These are phyloP conservation scores for Ochlodes sylvanus DNA, from an alignment of 2,888 invertebrate genomes.

Conservation along the genomic window DNA sequence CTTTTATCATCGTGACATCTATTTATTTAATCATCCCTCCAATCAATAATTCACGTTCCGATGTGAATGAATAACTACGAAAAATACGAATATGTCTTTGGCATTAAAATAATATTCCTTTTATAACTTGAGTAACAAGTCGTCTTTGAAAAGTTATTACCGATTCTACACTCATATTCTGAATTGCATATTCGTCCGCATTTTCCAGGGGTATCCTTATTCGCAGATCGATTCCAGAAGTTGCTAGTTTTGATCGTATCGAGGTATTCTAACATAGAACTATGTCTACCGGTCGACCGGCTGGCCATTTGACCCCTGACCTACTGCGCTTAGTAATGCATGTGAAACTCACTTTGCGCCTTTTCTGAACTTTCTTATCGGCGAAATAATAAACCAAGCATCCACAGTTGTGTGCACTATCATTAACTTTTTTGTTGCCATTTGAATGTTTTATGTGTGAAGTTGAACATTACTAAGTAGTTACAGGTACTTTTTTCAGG, in stretches of 20 bases:
- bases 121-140: conserved; percentile 10
- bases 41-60: not conserved
- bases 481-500: not conserved
- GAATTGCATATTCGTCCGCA: conserved; percentile 13
- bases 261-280: conserved; percentile 22
- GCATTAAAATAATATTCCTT: too few species aligned
- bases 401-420: not conserved
- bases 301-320: conserved; percentile 27
- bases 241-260: conserved; percentile 31
- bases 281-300: conserved; percentile 32
- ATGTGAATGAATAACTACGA: too few species aligned
- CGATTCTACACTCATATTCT: conserved; percentile 7
- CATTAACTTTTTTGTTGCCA: conserved; percentile 14
- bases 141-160: conserved; percentile 17
- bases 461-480: not conserved
- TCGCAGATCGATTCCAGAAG: conserved; percentile 21
- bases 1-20: too few species aligned
- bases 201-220: conserved; percentile 6
- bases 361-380: conserved; percentile 34
- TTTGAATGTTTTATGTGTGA: not conserved
- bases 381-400: conserved; percentile 24
- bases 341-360: conserved; percentile 32
- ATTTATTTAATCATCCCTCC: too few species aligned
- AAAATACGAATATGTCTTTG: too few species aligned
- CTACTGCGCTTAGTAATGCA: conserved; percentile 29